Evolutionary conservation across 1,140 invertebrate genomes (phyloP), one percentile per base, ranked within the genome.

Genomic region (Papilio polyxenes): DNA sequence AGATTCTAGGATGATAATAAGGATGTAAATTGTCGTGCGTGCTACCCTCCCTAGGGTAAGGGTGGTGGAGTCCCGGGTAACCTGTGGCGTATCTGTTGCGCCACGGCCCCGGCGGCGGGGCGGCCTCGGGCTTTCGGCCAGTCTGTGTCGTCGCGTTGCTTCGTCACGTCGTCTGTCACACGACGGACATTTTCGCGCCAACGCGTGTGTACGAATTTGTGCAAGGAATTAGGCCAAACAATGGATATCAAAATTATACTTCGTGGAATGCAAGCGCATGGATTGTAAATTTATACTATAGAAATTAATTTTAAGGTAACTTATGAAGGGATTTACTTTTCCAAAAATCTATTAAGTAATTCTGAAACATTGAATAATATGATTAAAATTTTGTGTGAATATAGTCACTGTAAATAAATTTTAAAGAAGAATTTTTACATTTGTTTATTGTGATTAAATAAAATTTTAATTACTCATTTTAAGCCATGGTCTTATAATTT

Each of bases 41-140:
- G 84, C 85, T 82, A 81, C 31, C 78, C 75, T 83, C 86, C 83
- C 78, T 84, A 87, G 83, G 44, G 75, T 76, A 85, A 69, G 81
- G 83, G 82, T 83, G 82, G 76, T 20, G 87, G 87, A 85, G 85
- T 85, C 86, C 89, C 88, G 88, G 89, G 89, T 88, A 94, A 94
- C 92, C 92, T 94, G 92, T 94, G 89, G 92, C 92, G 90, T 92
- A 94, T 92, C 92, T 94, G 92, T 94, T 89, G 92, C 91, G 90
- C 92, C 82, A 85, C 86, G 83, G 88, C 87, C 85, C 88, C 86
- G 89, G 81, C 59, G 62, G 81, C 59, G 62, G 77, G 77, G 37
- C 78, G 78, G 78, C 78, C 78, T 65, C 78, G 62, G 78, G 78
- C 65, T 15, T 13, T 72, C 65, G 11, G 56, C n/a, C 89, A 91